Base-by-base conservation (phyloP, 2,888 invertebrate genomes). In the Sphecodes monilicornis region DNA sequence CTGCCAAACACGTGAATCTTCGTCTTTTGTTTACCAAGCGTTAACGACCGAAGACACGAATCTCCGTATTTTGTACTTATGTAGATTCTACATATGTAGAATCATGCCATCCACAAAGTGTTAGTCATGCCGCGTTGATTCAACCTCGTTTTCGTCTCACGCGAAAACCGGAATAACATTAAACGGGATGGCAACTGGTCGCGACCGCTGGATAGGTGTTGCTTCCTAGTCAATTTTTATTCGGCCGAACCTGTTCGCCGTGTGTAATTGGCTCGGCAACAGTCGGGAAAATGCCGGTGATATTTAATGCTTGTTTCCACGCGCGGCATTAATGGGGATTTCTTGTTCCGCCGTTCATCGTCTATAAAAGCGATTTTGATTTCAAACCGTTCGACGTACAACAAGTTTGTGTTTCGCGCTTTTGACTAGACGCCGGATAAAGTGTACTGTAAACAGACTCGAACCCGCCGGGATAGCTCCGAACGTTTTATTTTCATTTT, bases 191-290 rank as follows among this genome's bases (percentile, higher is more conserved):
- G 64, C 64, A 46, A 46, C 32, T 46, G 43, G 46, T n/a, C 75
- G 32, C 64, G 66, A 36, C 18, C 43, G 75, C 75, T 39, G n/a
- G 43, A 26, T 75, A 46, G 36, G 66, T 75, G 64, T 46, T 66
- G 46, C 75, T 75, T 75, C 75, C 75, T 75, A 64, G 46, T 75
- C 2, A 16, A 75, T 46, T 75, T 75, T 75, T 75, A 66, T 26
- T 18, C n/a, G 10, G 18, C n/a, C 18, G 32, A 66, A 75, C 75
- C 75, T 66, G 75, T 75, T 75, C 39, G 32, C 75, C 68, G 43
- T 41, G 64, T 64, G 46, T 75, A 75, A 75, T 64, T 46, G 43
- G 46, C 41, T 46, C 75, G 36, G n/a, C 39, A n/a, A 68, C 68
- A 39, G 46, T 18, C 11, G 16, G 32, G 46, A 36, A 66, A 75